A percentile compares a stretch with the other conserved stretches of the same genome.
These are phyloP conservation scores for Linnaemya vulpina DNA, from an alignment of 2,888 invertebrate species.

Conservation along the genomic window DNA sequence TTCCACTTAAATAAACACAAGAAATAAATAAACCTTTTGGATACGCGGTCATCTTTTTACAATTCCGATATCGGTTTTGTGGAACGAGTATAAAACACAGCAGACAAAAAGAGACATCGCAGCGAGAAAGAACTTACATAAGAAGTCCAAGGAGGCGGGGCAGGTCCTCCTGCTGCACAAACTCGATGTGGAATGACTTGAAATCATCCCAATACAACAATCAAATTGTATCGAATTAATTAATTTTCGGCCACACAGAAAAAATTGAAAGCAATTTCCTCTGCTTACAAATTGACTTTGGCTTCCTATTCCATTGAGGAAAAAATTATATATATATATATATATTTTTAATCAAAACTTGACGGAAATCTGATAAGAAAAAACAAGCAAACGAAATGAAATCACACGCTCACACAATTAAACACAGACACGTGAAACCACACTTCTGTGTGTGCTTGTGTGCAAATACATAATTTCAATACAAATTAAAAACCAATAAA, in stretches of 20 bases:
- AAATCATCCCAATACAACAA: background rate
- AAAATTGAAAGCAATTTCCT: conserved; percentile 23
- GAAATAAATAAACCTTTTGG: too few species aligned
- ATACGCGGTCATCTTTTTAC: too few species aligned
- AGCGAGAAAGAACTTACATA: too few species aligned
- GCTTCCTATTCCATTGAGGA: background rate
- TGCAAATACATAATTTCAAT: conserved; percentile 60
- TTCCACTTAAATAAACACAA: too few species aligned
- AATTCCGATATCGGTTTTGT: too few species aligned
- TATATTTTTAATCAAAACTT: conserved; percentile 26
- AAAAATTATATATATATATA: background rate
- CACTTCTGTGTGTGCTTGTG: conserved; percentile 33
- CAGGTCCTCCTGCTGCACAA: too few species aligned
- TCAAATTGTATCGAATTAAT: conserved; percentile 48
- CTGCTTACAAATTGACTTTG: background rate
- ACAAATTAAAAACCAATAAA: conserved; percentile 68
- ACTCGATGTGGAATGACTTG: too few species aligned
- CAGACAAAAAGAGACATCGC: too few species aligned
- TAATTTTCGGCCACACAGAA: conserved; percentile 43
- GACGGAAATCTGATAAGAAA: conserved; percentile 13
- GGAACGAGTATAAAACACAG: too few species aligned
- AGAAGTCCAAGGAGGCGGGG: too few species aligned
- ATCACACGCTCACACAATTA: background rate
- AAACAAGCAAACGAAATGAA: conserved; percentile 22
- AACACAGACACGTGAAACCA: conserved; percentile 1